Evolutionary conservation across 2,797 vertebrate genomes (phyloP), one percentile per base, ranked within the genome.

Genomic region (Phoebastria nigripes): DNA sequence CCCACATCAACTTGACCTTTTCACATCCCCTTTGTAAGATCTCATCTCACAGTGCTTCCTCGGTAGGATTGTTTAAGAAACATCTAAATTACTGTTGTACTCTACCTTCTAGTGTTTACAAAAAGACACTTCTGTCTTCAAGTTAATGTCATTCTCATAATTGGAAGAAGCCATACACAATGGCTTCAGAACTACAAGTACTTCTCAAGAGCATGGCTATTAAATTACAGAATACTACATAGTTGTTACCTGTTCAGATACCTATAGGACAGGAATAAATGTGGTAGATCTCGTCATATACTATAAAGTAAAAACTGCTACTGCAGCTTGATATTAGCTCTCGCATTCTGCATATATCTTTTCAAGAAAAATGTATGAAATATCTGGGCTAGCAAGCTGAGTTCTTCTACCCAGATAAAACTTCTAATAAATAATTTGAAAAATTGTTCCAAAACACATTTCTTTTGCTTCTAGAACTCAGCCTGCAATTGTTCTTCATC

Each of bases 1-100:
- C 93, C 82, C 73, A 96, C 73, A 94, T 93, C 96, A 96, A 89
- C 96, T 96, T 97, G 96, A 97, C 96, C 96, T 97, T 97, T 96
- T 69, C 96, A 82, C 89, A 66, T 61, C 86, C 76, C 91, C 51
- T 88, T 94, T 94, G 76, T 93, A 90, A 93, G 73, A 94, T 76
- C 76, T 90, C 73, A 92, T 96, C 89, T 91, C 10, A 11, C 72
- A 72, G 90, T 52, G 42, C 93, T 96, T 79, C 94, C 88, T 92
- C 91, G 82, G 85, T 88, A 87, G 69, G 70, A 89, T 88, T 97
- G 96, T 97, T 97, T 96, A 94, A 95, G 89, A 96, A 96, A 97
- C 95, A 97, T 94, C 93, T 95, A 96, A 96, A 97, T 97, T 96
- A 73, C 89, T 94, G 94, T 94, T 96, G 94, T 94, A 90, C 95